These are phyloP conservation scores for Ooceraea biroi DNA, from an alignment of 1,140 invertebrate species.

Conservation along the genomic window DNA sequence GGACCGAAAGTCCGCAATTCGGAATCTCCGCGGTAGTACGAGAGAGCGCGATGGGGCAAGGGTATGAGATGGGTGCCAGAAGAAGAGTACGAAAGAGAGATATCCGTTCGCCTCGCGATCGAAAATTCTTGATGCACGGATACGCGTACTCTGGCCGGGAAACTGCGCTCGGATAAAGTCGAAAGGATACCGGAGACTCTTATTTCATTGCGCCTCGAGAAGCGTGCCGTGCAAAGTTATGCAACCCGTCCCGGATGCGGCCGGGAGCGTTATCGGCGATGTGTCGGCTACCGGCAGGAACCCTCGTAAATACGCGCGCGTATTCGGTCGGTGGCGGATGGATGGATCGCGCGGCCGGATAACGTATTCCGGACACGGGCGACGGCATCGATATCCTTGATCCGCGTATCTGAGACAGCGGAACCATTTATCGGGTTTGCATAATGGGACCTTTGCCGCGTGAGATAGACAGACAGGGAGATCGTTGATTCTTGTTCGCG, in stretches of 20 bases:
- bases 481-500: conserved; percentile 32
- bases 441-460: conserved; percentile 40
- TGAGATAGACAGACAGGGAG: conserved; percentile 16
- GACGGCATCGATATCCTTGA: conserved; percentile 52
- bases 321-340: not conserved
- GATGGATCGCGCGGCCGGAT: not conserved
- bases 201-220: conserved; percentile 65
- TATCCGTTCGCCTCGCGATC: conserved; percentile 46
- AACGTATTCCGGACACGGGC: conserved; percentile 64
- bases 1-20: conserved; percentile 33
- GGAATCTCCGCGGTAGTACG: conserved; percentile 40
- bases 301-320: conserved; percentile 63
- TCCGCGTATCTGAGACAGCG: conserved; percentile 47
- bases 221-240: conserved; percentile 70
- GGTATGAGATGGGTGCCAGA: not conserved
- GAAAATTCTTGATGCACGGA: conserved; percentile 64
- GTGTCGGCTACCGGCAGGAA: conserved; percentile 48
- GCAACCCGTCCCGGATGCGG: conserved; percentile 1
- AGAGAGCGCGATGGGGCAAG: not conserved
- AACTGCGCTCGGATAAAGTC: conserved; percentile 62
- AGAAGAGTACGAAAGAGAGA: conserved; percentile 29
- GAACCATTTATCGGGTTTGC: conserved; percentile 62
- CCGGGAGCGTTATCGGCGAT: conserved; percentile 64
- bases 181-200: conserved; percentile 60
- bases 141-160: conserved; percentile 44